A percentile compares a stretch with the other conserved stretches of the same genome.
Conservation (phyloP, 2,113 vertebrate species). For the Aldabrachelys gigantea region DNA sequence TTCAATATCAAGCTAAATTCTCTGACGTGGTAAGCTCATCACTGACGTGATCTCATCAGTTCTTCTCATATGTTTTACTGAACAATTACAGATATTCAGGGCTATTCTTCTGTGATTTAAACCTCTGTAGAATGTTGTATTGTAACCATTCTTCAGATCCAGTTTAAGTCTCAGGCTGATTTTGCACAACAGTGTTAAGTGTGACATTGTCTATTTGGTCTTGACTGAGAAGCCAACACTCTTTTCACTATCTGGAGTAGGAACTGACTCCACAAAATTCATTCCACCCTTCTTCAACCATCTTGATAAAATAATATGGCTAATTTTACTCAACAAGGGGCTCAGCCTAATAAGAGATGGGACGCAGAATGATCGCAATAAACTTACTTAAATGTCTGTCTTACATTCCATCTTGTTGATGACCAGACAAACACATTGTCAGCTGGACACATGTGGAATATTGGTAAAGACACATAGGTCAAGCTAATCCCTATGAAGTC, state of each 20-base stretch:
- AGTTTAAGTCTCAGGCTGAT: background rate
- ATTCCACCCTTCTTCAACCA: background rate
- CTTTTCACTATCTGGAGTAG: background rate
- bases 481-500: background rate
- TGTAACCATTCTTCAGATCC: background rate
- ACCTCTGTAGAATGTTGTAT: background rate
- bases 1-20: background rate
- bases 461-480: background rate
- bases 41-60: background rate
- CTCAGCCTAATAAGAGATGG: background rate
- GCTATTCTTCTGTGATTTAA: background rate
- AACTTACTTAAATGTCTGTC: rapidly evolving
- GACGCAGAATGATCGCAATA: background rate
- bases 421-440: background rate
- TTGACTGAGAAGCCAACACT: background rate
- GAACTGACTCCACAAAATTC: background rate
- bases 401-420: background rate
- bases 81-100: background rate
- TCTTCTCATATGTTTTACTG: background rate
- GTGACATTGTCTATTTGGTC: background rate
- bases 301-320: background rate
- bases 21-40: background rate
- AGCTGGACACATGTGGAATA: background rate
- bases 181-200: background rate
- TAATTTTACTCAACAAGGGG: background rate